Evolutionary conservation across 2,888 invertebrate genomes (phyloP), one percentile per base, ranked within the genome.

Genomic region (Quadriops clusia): DNA sequence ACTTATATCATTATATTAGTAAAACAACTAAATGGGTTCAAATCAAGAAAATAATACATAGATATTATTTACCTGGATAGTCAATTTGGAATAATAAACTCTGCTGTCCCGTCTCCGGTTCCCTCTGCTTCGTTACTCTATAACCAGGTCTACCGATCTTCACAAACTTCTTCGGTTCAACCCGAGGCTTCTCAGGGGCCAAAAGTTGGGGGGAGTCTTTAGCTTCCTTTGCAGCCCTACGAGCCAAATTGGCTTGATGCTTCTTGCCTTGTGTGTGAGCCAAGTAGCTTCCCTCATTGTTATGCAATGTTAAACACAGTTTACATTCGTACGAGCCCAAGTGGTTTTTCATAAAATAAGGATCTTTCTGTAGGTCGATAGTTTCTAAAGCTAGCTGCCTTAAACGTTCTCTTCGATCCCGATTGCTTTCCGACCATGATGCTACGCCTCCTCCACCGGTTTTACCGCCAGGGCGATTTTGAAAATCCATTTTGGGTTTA

Each of bases 291-390:
- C 97, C 98, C 62, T 94, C 98, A 64, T 98, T 99, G 58, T 98
- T 99, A 61, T 98, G 98, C 10, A 98, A 68, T 1, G 98, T 99
- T 29, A 99, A 63, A 68, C 98, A 98, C 3, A 99, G 64, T 65
- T 99, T 99, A 61, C 98, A 98, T 64, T 98, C 98, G 61, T 98
- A 99, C 0, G 97, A 93, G 1, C 84, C 79, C 70, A 60, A 43
- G 66, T 98, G 98, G 67, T 98, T 99, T 75, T 95, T 94, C 98
- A 99, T 99, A 72, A 98, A 98, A 74, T 99, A 98, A 0, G 98
- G 98, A 73, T 98, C 98, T 63, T 99, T 99, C 56, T 94, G 91
- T 13, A 98, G 69, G 60, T 98, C 98, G 36, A 99, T 99, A 0
- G 98, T 98, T 60, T 98, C 98, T 34, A 98, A 65, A 13, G 98